A percentile compares a stretch with the other conserved stretches of the same genome.
phyloP scores from a whole-genome alignment of 2,113 vertebrate genomes.

The Eurystomus gularis region DNA sequence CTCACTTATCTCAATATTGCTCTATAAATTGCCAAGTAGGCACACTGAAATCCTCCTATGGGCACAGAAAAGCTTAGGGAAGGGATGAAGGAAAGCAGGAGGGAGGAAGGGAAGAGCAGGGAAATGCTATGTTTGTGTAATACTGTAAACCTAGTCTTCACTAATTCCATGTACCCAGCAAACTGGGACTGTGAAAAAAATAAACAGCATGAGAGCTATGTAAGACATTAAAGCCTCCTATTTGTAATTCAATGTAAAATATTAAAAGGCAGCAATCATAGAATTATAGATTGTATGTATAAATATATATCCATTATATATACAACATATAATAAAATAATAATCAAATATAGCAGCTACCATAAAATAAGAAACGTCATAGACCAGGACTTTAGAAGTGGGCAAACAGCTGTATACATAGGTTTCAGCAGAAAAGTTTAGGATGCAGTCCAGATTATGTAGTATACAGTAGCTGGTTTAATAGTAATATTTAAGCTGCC shows the following conservation, averaged over 20 bases:
- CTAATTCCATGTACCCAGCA: fast-evolving
- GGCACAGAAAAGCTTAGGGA: background rate
- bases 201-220: background rate
- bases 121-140: background rate
- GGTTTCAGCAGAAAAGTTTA: background rate
- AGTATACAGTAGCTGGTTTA: background rate
- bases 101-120: background rate
- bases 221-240: background rate
- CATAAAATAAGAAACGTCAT: background rate
- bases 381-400: background rate
- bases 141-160: background rate
- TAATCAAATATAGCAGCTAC: background rate
- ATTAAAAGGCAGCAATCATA: background rate
- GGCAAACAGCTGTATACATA: background rate
- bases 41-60: background rate
- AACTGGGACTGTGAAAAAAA: background rate
- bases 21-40: background rate
- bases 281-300: background rate
- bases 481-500: background rate
- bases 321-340: background rate
- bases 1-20: background rate
- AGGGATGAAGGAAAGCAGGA: background rate
- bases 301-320: background rate
- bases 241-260: background rate
- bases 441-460: background rate